phyloP scores from a whole-genome alignment of 2,888 invertebrate genomes.

The Agonopterix heracliana region DNA sequence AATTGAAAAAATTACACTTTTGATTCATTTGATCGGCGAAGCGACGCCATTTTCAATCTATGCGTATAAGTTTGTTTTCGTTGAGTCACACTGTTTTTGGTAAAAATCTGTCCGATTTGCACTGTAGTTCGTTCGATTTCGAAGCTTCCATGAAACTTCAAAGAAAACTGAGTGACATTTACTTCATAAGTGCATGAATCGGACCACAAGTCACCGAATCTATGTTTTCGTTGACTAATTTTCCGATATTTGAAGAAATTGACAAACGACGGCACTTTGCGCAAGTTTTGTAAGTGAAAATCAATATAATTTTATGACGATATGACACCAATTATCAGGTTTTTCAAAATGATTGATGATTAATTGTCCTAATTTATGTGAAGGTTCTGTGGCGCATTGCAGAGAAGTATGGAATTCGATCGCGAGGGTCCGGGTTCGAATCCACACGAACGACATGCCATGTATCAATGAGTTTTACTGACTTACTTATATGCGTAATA shows the following conservation, averaged over 20 bases:
- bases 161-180: not conserved
- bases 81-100: not conserved
- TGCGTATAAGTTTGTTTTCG: conserved; percentile 5
- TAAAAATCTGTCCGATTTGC: not conserved
- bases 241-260: conserved; percentile 1
- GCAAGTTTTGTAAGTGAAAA: conserved; percentile 3
- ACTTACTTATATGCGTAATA: too few relatives aligned
- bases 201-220: not conserved
- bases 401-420: too few relatives aligned
- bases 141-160: not conserved
- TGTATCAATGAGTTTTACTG: too few relatives aligned
- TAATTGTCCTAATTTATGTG: too few relatives aligned
- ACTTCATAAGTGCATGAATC: not conserved
- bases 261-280: conserved; percentile 1
- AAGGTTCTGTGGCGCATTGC: too few relatives aligned
- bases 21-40: conserved; percentile 65
- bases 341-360: too few relatives aligned
- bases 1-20: conserved; percentile 48
- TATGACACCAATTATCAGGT: not conserved
- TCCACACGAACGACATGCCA: too few relatives aligned
- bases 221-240: not conserved
- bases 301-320: conserved; percentile 5
- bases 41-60: conserved; percentile 72
- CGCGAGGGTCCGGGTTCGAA: too few relatives aligned
- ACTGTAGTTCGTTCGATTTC: too few relatives aligned